Conservation (phyloP, 1,140 invertebrate species). For the Hylaeus volcanicus region DNA sequence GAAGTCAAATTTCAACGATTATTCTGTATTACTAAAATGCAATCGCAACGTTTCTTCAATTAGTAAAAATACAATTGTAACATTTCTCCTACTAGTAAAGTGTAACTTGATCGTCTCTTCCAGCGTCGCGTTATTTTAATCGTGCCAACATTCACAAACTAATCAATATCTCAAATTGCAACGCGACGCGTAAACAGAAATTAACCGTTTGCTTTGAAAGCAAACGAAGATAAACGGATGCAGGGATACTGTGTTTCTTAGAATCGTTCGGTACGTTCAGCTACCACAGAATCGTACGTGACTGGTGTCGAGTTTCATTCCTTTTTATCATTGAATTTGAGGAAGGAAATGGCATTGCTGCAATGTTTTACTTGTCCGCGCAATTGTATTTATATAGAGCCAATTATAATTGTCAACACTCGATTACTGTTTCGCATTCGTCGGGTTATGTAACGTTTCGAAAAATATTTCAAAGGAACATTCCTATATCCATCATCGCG, state of each 20-base stretch:
- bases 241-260: slow-evolving; percentile 56
- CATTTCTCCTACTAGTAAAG: too few species aligned
- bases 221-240: slow-evolving; percentile 22
- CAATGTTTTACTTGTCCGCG: not conserved
- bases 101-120: too few species aligned
- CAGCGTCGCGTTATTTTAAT: too few species aligned
- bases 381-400: not conserved
- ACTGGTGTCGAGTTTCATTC: slow-evolving; percentile 52
- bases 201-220: not conserved
- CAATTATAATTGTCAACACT: too few species aligned
- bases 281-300: slow-evolving; percentile 50
- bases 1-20: too few species aligned
- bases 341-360: slow-evolving; percentile 24
- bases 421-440: not conserved
- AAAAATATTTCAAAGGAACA: not conserved
- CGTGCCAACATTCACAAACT: too few species aligned
- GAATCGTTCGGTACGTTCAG: slow-evolving; percentile 51
- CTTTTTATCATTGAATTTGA: slow-evolving; percentile 54
- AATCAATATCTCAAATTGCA: not conserved
- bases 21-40: too few species aligned
- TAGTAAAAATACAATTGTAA: too few species aligned
- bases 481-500: not conserved
- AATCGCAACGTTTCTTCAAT: too few species aligned
- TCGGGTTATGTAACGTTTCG: too few species aligned
- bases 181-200: not conserved